Evolutionary conservation across 2,888 invertebrate genomes (phyloP).

Genomic region (Amphimallon solstitiale): DNA sequence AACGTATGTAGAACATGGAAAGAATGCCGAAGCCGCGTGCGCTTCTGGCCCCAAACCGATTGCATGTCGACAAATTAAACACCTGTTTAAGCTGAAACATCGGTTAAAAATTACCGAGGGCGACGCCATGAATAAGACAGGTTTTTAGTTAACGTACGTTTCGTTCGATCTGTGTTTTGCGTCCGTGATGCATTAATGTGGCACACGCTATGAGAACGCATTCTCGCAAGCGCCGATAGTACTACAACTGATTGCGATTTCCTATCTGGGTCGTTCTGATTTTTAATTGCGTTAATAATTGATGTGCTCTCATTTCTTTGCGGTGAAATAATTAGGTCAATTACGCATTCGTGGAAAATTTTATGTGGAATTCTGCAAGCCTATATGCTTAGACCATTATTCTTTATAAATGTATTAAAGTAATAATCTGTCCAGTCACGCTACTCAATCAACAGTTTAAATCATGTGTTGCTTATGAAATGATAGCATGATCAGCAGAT

Average conservation of each 20-base stretch:
- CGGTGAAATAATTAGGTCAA: too few relatives aligned
- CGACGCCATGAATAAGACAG: conserved; percentile 12
- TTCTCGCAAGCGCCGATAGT: too few relatives aligned
- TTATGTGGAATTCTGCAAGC: too few relatives aligned
- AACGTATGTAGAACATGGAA: too few relatives aligned
- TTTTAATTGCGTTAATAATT: background rate
- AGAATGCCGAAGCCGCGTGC: background rate
- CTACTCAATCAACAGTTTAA: too few relatives aligned
- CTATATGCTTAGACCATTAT: too few relatives aligned
- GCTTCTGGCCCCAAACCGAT: conserved; percentile 3
- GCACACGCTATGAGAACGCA: background rate
- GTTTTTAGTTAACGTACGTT: conserved; percentile 25
- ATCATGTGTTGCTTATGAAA: too few relatives aligned
- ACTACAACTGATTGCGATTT: background rate
- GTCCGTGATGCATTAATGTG: background rate
- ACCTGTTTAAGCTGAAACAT: conserved; percentile 27
- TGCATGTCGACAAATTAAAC: conserved; percentile 30
- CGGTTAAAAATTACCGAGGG: conserved; percentile 24
- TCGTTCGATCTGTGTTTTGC: background rate
- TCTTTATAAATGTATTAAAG: too few relatives aligned
- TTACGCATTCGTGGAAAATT: too few relatives aligned
- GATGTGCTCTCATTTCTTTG: too few relatives aligned
- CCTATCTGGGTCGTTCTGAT: background rate
- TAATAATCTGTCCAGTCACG: too few relatives aligned
- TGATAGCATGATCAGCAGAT: too few relatives aligned